Evolutionary conservation across 2,888 invertebrate genomes (phyloP).

Genomic region (Mythimna vitellina): DNA sequence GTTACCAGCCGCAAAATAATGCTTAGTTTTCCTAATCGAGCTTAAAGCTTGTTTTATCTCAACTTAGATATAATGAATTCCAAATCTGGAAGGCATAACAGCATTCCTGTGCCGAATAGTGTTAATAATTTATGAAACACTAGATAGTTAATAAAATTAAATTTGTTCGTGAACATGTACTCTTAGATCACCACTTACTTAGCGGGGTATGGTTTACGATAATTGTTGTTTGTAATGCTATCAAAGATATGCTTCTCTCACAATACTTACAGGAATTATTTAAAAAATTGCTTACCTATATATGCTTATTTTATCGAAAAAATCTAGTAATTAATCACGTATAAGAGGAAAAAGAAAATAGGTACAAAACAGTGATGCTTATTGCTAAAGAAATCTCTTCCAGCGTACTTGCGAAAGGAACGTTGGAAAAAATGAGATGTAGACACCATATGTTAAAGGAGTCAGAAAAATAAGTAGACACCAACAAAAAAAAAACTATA

Average conservation of each 20-base stretch:
- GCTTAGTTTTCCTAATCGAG: constrained; percentile 74
- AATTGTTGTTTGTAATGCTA: constrained; percentile 18
- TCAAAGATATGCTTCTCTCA: constrained; percentile 22
- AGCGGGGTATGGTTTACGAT: constrained; percentile 23
- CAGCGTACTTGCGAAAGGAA: no score
- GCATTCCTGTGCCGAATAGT: constrained; percentile 81
- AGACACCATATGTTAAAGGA: no score
- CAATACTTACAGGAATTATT: constrained; percentile 4
- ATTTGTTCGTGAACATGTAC: constrained; percentile 53
- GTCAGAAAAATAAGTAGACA: no score
- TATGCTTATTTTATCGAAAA: constrained; percentile 2
- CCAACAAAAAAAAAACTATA: no score
- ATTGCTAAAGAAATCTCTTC: no score
- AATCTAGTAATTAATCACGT: neutral
- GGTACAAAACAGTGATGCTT: no score
- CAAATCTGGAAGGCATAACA: constrained; percentile 82
- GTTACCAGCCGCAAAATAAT: constrained; percentile 65
- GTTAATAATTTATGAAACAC: constrained; percentile 71
- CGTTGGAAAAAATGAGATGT: no score
- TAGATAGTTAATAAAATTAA: constrained; percentile 63
- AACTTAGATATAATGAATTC: constrained; percentile 86
- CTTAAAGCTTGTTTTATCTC: constrained; percentile 78
- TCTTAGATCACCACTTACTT: constrained; percentile 31
- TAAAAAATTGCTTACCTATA: neutral
- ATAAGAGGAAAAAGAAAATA: no score